phyloP scores from a whole-genome alignment of 2,113 vertebrate genomes.

The Pseudorhombus dupliciocellatus region DNA sequence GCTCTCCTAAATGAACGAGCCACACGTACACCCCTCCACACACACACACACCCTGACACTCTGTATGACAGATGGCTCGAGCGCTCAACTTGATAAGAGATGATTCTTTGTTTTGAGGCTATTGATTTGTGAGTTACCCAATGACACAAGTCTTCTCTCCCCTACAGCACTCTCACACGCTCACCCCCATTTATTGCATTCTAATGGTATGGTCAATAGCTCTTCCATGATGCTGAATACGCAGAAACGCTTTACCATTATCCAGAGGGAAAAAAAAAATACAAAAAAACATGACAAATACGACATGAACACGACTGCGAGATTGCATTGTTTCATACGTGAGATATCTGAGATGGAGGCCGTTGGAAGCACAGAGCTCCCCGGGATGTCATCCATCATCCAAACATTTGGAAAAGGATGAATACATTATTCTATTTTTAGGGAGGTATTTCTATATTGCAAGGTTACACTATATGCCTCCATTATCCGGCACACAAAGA shows the following conservation, averaged over 20 bases:
- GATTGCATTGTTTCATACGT: slow-evolving; percentile 51
- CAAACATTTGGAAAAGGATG: slow-evolving; percentile 47
- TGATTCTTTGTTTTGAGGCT: slow-evolving; percentile 61
- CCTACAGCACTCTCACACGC: slow-evolving; percentile 41
- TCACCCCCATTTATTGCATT: slow-evolving; percentile 43
- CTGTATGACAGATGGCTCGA: slow-evolving; percentile 57
- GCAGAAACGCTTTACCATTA: slow-evolving; percentile 36
- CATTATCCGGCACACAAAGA: slow-evolving; percentile 41
- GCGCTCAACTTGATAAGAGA: slow-evolving; percentile 50
- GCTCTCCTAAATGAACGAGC: slow-evolving; percentile 53
- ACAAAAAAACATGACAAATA: slow-evolving; percentile 29
- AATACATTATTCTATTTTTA: slow-evolving; percentile 71
- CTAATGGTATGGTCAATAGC: slow-evolving; percentile 58
- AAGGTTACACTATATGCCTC: slow-evolving; percentile 41
- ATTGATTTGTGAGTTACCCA: slow-evolving; percentile 62
- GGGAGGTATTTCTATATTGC: slow-evolving; percentile 43
- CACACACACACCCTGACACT: neutral
- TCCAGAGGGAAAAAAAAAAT: neutral
- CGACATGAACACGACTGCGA: slow-evolving; percentile 35
- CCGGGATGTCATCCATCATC: slow-evolving; percentile 70
- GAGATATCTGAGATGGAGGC: slow-evolving; percentile 26
- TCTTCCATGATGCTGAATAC: slow-evolving; percentile 50
- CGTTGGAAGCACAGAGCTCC: slow-evolving; percentile 19
- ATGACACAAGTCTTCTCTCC: slow-evolving; percentile 57
- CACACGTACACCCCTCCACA: neutral